phyloP scores from a whole-genome alignment of 2,888 invertebrate genomes.

The Ommatoiulus sabulosus region DNA sequence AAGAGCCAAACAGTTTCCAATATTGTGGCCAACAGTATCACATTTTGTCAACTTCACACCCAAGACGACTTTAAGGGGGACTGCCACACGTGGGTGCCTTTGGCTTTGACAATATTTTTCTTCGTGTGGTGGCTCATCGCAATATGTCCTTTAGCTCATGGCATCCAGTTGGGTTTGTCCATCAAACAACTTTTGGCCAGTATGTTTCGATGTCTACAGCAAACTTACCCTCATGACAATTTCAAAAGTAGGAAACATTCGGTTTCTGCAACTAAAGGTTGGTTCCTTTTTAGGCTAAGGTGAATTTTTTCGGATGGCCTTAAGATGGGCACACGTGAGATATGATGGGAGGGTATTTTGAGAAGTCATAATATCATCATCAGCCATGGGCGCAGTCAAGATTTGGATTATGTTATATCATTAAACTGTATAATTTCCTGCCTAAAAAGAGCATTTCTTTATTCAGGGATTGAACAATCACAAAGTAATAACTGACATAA shows the following conservation, averaged over 20 bases:
- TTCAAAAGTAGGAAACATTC: neutral
- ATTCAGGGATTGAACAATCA: no score
- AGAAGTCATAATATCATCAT: no score
- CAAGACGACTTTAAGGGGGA: neutral
- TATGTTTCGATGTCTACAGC: constrained; percentile 8
- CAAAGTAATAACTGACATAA: no score
- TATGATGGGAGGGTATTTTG: no score
- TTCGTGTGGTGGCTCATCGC: neutral
- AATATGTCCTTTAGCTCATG: neutral
- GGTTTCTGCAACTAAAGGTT: neutral
- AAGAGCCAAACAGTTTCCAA: neutral
- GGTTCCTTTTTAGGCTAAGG: no score
- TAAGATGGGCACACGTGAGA: no score
- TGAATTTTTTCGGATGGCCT: no score
- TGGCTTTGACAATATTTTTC: neutral
- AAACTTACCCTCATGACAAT: neutral
- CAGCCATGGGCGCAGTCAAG: no score
- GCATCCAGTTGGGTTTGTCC: neutral
- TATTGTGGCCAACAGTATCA: neutral
- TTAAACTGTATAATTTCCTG: no score
- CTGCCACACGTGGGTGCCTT: neutral
- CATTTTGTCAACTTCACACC: neutral
- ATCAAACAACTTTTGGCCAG: constrained; percentile 28
- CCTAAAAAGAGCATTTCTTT: no score
- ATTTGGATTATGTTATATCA: no score